Conservation (phyloP, 2,888 invertebrate genomes). For the Cartodere bifasciata region DNA sequence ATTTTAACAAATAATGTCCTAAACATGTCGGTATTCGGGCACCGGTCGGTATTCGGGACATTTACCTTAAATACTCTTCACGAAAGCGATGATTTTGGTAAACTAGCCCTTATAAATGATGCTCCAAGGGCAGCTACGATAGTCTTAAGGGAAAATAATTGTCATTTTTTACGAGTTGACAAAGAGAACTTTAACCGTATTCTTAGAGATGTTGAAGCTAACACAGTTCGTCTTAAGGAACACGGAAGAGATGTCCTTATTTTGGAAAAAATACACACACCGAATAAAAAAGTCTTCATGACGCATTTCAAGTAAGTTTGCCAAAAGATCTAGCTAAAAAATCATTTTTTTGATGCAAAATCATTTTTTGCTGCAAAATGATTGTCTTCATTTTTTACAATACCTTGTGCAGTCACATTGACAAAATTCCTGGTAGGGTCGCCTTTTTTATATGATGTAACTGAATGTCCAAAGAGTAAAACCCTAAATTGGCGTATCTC, state of each 20-base stretch:
- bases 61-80: conserved; percentile 67
- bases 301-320: conserved; percentile 53
- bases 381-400: no score
- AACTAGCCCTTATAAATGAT: conserved; percentile 73
- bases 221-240: conserved; percentile 72
- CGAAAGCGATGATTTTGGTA: conserved; percentile 81
- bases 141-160: conserved; percentile 67
- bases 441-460: no score
- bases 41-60: no score
- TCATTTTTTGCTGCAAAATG: no score
- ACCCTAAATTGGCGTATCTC: no score
- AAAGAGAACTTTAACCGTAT: conserved; percentile 78
- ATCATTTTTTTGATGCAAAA: no score
- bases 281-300: conserved; percentile 39
- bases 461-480: no score
- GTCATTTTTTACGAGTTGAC: conserved; percentile 71
- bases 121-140: conserved; percentile 76
- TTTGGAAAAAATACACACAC: conserved; percentile 55
- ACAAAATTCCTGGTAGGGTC: no score
- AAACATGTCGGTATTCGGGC: no score
- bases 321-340: no score
- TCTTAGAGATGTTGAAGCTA: conserved; percentile 73
- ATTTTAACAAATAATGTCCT: no score
- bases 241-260: conserved; percentile 74
- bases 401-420: no score